Evolutionary conservation across 53 echinoderm and acorn worm genomes (phyloP).

Genomic region (Temnopleurus reevesii): DNA sequence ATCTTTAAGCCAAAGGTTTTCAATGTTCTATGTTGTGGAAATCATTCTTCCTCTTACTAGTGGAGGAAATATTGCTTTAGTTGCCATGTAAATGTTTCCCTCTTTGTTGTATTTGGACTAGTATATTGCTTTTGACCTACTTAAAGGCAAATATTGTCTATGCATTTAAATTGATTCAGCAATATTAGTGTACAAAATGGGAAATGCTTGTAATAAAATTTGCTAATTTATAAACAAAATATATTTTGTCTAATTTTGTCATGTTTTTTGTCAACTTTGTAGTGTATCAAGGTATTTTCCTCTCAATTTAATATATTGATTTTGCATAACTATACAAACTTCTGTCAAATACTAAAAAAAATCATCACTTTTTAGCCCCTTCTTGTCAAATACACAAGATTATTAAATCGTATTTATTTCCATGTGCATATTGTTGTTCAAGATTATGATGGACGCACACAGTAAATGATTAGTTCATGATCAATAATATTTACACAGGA

Average conservation of each 20-base stretch:
- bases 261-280: neutral
- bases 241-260: neutral
- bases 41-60: neutral
- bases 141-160: constrained; percentile 52
- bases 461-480: too few species aligned
- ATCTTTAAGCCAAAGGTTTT: constrained; percentile 25
- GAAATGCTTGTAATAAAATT: constrained; percentile 64
- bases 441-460: too few species aligned
- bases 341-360: too few species aligned
- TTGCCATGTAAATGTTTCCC: constrained; percentile 37
- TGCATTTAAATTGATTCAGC: constrained; percentile 54
- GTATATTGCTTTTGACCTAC: constrained; percentile 41
- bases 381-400: too few species aligned
- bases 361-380: too few species aligned
- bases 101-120: constrained; percentile 20
- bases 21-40: neutral
- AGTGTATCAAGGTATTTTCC: too few species aligned
- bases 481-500: too few species aligned
- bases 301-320: too few species aligned
- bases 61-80: constrained; percentile 39
- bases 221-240: constrained; percentile 59
- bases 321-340: too few species aligned
- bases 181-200: constrained; percentile 62
- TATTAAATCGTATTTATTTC: too few species aligned
- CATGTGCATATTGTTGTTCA: too few species aligned